A percentile compares a stretch with the other conserved stretches of the same genome.
Conservation (phyloP, 2,113 vertebrate genomes). For the Boleophthalmus pectinirostris region DNA sequence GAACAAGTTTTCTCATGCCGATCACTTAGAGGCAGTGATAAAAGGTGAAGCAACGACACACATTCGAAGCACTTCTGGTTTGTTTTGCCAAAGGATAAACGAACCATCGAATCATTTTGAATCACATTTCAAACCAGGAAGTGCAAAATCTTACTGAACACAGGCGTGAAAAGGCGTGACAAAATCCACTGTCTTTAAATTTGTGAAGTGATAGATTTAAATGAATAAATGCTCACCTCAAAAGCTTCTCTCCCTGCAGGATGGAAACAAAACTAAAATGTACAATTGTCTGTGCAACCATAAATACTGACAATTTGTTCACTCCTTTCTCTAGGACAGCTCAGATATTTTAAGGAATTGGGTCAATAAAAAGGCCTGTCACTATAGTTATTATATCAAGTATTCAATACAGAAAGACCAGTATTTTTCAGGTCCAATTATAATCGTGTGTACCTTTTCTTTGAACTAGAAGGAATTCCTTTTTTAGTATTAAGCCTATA, state of each 20-base stretch:
- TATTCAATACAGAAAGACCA: too few relatives aligned
- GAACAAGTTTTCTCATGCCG: constrained; percentile 6
- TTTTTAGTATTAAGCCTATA: too few relatives aligned
- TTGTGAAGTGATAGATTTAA: constrained; percentile 52
- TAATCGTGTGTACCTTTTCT: too few relatives aligned
- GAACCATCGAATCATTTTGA: background rate
- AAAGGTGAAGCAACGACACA: background rate
- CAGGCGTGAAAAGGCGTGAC: constrained; percentile 41
- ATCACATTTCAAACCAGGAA: constrained; percentile 50
- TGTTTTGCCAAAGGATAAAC: constrained; percentile 3
- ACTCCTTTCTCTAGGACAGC: background rate
- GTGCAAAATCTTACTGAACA: constrained; percentile 39
- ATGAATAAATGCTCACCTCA: constrained; percentile 61
- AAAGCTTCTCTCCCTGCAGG: constrained; percentile 62
- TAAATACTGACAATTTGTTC: constrained; percentile 1
- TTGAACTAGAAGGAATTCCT: too few relatives aligned
- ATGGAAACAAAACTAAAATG: constrained; percentile 69
- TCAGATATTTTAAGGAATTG: too few relatives aligned
- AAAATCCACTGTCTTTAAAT: constrained; percentile 35
- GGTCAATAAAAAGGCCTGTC: too few relatives aligned
- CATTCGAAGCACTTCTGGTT: background rate
- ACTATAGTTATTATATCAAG: too few relatives aligned
- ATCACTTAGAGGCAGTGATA: constrained; percentile 3
- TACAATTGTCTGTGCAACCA: constrained; percentile 45
- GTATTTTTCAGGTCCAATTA: too few relatives aligned